Evolutionary conservation across 2,888 invertebrate species (phyloP).

Genomic region (Aspidiotus destructor): DNA sequence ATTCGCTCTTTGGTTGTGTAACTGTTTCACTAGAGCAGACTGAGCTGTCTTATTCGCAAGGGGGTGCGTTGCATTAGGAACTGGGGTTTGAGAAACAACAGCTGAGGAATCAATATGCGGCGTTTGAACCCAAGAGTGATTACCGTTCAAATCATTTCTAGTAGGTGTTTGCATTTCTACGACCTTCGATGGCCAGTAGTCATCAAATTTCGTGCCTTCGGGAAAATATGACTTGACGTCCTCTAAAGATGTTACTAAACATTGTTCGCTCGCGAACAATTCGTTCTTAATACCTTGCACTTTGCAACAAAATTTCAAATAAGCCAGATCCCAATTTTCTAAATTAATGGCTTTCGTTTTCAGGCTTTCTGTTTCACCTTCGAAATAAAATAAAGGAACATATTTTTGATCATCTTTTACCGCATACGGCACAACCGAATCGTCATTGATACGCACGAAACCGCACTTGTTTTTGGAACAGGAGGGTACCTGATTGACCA

Average conservation of each 20-base stretch:
- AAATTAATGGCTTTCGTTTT: slow-evolving; percentile 76
- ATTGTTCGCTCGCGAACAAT: slow-evolving; percentile 80
- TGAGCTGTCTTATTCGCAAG: slow-evolving; percentile 33
- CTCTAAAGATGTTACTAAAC: slow-evolving; percentile 78
- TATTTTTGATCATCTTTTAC: slow-evolving; percentile 72
- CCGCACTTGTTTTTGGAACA: slow-evolving; percentile 63
- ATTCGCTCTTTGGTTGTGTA: slow-evolving; percentile 18
- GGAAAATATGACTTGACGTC: slow-evolving; percentile 87
- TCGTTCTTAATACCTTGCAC: slow-evolving; percentile 87
- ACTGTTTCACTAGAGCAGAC: slow-evolving; percentile 12
- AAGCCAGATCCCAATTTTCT: slow-evolving; percentile 85
- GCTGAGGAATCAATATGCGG: slow-evolving; percentile 34
- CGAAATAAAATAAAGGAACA: slow-evolving; percentile 83
- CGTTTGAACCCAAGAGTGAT: slow-evolving; percentile 37
- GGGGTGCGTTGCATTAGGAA: slow-evolving; percentile 16
- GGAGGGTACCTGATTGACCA: slow-evolving; percentile 53
- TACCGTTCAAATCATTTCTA: slow-evolving; percentile 37
- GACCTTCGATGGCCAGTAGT: slow-evolving; percentile 86
- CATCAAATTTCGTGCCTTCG: slow-evolving; percentile 78
- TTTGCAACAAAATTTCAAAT: slow-evolving; percentile 88
- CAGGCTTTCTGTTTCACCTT: slow-evolving; percentile 84
- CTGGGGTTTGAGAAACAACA: slow-evolving; percentile 17
- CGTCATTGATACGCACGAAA: slow-evolving; percentile 83
- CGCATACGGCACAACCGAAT: slow-evolving; percentile 86
- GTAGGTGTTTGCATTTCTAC: slow-evolving; percentile 49